Percentiles rank a stretch among this genome's conserved stretches.
Evolutionary conservation across 2,888 invertebrate species (phyloP).

Genomic region (Tuta absoluta): DNA sequence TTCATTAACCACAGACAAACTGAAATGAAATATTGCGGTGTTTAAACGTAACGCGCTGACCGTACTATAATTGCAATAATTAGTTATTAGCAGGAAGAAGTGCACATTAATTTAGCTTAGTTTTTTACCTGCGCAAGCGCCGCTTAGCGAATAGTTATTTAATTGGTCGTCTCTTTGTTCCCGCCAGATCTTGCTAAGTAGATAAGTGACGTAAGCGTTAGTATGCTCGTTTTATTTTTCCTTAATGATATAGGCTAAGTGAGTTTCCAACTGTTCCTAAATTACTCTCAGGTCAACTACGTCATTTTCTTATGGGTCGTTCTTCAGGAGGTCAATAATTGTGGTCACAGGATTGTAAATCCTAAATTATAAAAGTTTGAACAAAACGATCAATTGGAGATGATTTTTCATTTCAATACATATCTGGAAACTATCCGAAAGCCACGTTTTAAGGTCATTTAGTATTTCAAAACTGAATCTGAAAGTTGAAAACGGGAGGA

Average conservation of each 20-base stretch:
- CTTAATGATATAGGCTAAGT: not conserved
- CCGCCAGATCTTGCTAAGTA: conserved; percentile 63
- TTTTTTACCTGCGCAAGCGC: conserved; percentile 61
- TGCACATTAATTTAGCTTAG: conserved; percentile 68
- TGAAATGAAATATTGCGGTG: conserved; percentile 46
- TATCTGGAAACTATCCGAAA: too few relatives aligned
- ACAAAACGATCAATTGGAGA: too few relatives aligned
- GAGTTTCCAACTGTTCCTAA: not conserved
- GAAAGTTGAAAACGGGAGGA: too few relatives aligned
- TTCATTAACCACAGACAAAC: conserved; percentile 25
- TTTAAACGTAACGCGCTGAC: conserved; percentile 53
- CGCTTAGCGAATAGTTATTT: conserved; percentile 75
- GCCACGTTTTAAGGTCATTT: too few relatives aligned
- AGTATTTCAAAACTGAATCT: too few relatives aligned
- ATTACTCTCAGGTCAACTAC: too few relatives aligned
- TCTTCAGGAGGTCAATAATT: too few relatives aligned
- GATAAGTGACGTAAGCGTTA: conserved; percentile 65
- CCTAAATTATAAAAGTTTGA: too few relatives aligned
- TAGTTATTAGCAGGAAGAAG: conserved; percentile 76
- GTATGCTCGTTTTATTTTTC: conserved; percentile 35
- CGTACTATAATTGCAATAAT: conserved; percentile 75
- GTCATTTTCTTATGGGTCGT: too few relatives aligned
- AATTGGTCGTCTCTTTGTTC: conserved; percentile 73
- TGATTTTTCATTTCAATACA: too few relatives aligned
- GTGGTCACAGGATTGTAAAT: too few relatives aligned